A percentile compares a stretch with the other conserved stretches of the same genome.
These are phyloP conservation scores for Drosophila ustulata DNA, from an alignment of 2,888 invertebrate species.

Conservation along the genomic window DNA sequence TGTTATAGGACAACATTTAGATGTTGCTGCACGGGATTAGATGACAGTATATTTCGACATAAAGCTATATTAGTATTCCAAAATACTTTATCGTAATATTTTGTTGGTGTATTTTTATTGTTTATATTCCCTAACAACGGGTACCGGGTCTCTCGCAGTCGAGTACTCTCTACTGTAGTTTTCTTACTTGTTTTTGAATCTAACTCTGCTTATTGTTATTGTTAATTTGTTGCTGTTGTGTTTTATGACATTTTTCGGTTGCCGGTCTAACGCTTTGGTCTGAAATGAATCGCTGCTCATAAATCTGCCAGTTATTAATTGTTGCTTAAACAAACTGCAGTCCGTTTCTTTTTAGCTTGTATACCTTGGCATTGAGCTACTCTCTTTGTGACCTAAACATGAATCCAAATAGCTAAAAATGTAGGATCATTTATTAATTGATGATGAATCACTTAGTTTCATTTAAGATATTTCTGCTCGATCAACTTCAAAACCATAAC, in stretches of 20 bases:
- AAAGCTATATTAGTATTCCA: no score
- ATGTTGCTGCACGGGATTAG: no score
- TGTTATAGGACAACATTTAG: no score
- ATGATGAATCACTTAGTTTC: not conserved
- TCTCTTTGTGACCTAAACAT: constrained; percentile 9
- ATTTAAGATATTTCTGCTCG: not conserved
- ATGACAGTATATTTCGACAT: no score
- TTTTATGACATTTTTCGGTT: constrained; percentile 63
- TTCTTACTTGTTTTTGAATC: constrained; percentile 26
- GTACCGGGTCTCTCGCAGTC: no score
- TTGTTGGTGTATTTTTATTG: no score
- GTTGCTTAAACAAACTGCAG: constrained; percentile 34
- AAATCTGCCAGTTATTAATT: constrained; percentile 74
- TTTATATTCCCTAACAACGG: no score
- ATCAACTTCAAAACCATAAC: not conserved
- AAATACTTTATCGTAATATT: no score
- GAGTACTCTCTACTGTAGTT: no score
- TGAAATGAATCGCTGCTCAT: constrained; percentile 47
- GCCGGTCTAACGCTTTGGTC: constrained; percentile 57
- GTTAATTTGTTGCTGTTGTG: constrained; percentile 34
- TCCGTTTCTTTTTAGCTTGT: not conserved
- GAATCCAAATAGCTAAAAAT: constrained; percentile 2
- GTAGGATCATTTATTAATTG: constrained; percentile 5
- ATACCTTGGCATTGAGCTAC: not conserved
- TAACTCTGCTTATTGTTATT: constrained; percentile 32